A percentile compares a stretch with the other conserved stretches of the same genome.
Conservation (phyloP, 2,888 invertebrate species). For the Eupeodes latifasciatus region DNA sequence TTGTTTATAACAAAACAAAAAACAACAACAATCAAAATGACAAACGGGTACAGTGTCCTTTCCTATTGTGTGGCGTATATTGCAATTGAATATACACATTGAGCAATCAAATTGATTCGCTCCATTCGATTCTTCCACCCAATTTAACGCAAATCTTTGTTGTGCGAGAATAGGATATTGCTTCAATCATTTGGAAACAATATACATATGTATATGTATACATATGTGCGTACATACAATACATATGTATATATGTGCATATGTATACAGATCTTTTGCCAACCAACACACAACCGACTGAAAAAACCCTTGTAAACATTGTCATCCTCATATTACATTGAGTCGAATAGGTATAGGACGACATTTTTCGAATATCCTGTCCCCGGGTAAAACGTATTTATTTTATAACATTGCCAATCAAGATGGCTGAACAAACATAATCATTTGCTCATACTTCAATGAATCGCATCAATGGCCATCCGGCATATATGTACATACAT, state of each 20-base stretch:
- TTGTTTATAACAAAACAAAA: neutral
- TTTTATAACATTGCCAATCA: conserved; percentile 85
- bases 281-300: conserved; percentile 36
- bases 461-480: conserved; percentile 43
- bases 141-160: conserved; percentile 74
- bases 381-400: conserved; percentile 81
- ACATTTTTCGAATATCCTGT: conserved; percentile 69
- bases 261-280: neutral
- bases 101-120: conserved; percentile 75
- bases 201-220: neutral
- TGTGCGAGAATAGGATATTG: conserved; percentile 61
- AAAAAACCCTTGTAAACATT: conserved; percentile 58
- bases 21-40: conserved; percentile 53
- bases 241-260: too few species aligned
- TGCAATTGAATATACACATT: conserved; percentile 74
- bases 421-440: conserved; percentile 85
- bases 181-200: conserved; percentile 19
- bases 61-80: conserved; percentile 52
- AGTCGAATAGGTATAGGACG: conserved; percentile 42
- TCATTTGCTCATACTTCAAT: conserved; percentile 79
- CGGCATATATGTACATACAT: neutral
- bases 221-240: neutral
- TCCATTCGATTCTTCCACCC: conserved; percentile 73
- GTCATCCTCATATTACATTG: conserved; percentile 44
- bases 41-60: conserved; percentile 61